Conservation (phyloP, 1,140 invertebrate genomes). For the Lasioglossum albipes region DNA sequence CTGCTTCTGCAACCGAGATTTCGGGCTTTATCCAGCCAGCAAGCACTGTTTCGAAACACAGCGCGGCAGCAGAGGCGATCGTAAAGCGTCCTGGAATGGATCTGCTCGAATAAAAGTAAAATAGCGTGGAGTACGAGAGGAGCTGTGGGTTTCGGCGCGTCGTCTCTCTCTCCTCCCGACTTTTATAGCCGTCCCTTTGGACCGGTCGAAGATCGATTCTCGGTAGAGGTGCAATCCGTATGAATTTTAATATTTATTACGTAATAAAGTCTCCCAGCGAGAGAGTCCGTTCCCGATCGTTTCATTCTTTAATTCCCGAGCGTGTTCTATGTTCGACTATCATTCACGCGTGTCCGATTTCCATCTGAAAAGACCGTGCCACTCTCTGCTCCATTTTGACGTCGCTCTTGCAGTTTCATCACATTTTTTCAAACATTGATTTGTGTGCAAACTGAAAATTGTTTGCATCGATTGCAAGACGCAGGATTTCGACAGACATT, state of each 20-base stretch:
- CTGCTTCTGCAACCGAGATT: too few species aligned
- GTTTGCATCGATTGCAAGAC: too few species aligned
- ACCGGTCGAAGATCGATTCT: constrained; percentile 61
- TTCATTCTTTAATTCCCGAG: not conserved
- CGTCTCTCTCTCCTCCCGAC: constrained; percentile 30
- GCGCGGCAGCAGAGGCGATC: constrained; percentile 26
- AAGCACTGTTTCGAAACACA: not conserved
- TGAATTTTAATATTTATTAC: constrained; percentile 68
- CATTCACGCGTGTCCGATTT: too few species aligned
- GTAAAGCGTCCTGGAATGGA: constrained; percentile 50
- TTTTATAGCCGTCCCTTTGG: constrained; percentile 64
- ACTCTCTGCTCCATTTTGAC: too few species aligned
- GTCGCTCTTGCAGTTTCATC: too few species aligned
- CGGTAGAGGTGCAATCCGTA: constrained; percentile 60
- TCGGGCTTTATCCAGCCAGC: too few species aligned
- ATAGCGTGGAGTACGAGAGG: constrained; percentile 7
- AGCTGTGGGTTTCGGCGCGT: not conserved
- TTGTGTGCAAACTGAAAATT: too few species aligned
- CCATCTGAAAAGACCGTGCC: too few species aligned
- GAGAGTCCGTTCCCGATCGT: constrained; percentile 10
- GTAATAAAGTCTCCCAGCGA: constrained; percentile 54
- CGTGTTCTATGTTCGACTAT: too few species aligned
- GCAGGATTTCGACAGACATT: too few species aligned
- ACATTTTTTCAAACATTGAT: too few species aligned
- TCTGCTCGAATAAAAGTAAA: constrained; percentile 17